Evolutionary conservation across 2,888 invertebrate species (phyloP).

Genomic region (Cerceris rybyensis): DNA sequence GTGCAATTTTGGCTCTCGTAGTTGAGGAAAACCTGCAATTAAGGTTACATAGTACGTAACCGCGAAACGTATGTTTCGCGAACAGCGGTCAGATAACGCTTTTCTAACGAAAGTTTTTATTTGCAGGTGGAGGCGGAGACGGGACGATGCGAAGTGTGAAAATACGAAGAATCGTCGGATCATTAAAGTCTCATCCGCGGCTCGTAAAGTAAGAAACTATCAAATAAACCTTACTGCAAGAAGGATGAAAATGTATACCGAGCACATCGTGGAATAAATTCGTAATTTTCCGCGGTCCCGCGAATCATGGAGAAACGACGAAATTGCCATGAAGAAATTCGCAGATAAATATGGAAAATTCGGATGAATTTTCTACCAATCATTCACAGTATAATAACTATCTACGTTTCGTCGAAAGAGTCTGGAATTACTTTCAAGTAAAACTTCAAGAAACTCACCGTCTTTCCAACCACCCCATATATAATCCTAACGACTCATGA

Average conservation of each 20-base stretch:
- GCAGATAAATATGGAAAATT: conserved; percentile 17
- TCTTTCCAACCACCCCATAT: neutral
- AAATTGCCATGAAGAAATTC: neutral
- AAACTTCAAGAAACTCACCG: neutral
- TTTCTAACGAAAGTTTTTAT: conserved; percentile 40
- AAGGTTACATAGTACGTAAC: neutral
- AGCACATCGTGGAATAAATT: neutral
- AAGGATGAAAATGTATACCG: too few species aligned
- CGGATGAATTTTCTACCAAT: neutral
- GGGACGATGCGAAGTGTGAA: conserved; percentile 19
- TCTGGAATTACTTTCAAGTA: too few species aligned
- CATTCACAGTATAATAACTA: conserved; percentile 2
- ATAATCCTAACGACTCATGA: conserved; percentile 16
- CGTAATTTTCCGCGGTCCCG: neutral
- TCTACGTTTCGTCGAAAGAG: neutral
- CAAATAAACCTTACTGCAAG: conserved; percentile 21
- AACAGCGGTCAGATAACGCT: neutral
- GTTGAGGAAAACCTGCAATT: conserved; percentile 1
- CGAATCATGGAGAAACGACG: neutral
- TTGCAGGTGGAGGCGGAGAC: conserved; percentile 40
- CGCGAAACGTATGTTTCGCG: conserved; percentile 23
- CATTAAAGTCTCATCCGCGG: conserved; percentile 28
- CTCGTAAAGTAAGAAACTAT: conserved; percentile 31
- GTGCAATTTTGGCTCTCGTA: conserved; percentile 15
- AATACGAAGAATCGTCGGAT: conserved; percentile 28